Evolutionary conservation across 2,888 invertebrate species (phyloP).

Genomic region (Neoaliturus tenellus): DNA sequence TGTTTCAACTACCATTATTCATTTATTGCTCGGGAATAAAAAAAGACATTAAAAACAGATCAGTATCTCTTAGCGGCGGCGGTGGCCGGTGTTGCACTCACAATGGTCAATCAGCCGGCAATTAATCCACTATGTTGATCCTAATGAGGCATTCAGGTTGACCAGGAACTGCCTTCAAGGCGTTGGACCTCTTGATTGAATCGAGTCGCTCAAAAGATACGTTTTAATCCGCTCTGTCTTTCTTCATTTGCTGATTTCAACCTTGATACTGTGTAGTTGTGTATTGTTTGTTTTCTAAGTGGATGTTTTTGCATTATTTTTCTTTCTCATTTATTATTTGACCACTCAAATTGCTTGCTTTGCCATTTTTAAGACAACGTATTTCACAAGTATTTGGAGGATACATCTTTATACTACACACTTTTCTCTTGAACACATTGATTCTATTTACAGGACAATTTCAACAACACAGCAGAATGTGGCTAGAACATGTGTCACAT

Average conservation of each 20-base stretch:
- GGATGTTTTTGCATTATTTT: too few relatives aligned
- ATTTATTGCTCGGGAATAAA: conserved; percentile 33
- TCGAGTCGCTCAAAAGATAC: neutral
- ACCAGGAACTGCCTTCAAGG: neutral
- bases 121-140: conserved; percentile 17
- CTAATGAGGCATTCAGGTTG: conserved; percentile 26
- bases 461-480: too few relatives aligned
- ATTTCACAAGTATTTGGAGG: too few relatives aligned
- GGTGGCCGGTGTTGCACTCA: neutral
- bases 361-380: too few relatives aligned
- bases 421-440: too few relatives aligned
- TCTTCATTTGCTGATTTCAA: neutral
- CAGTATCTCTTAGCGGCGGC: neutral
- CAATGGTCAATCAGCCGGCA: conserved; percentile 14
- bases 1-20: conserved; percentile 23
- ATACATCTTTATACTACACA: too few relatives aligned
- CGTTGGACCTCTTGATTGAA: neutral
- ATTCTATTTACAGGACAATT: too few relatives aligned
- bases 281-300: too few relatives aligned
- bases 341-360: too few relatives aligned
- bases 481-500: too few relatives aligned
- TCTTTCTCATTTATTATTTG: too few relatives aligned
- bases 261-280: too few relatives aligned
- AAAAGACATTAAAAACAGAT: conserved; percentile 30
- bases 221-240: neutral